Evolutionary conservation across 2,797 vertebrate species (phyloP), one percentile per base, ranked within the genome.

Genomic region (Poecilia velifera): DNA sequence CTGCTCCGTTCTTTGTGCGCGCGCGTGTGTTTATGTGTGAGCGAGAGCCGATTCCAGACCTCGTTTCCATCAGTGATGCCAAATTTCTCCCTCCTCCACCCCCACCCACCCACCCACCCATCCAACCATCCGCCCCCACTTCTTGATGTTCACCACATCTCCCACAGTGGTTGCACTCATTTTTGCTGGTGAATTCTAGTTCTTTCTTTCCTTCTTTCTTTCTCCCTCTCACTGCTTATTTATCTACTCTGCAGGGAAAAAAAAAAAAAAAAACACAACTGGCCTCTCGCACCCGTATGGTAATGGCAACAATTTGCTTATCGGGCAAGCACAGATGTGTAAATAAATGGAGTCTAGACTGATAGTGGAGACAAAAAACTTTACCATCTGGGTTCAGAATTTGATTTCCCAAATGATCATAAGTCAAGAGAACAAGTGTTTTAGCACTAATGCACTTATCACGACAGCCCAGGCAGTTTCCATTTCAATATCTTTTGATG

Each of bases 241-340:
- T 79, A 80, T 87, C 77, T 82, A 77, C 77, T 78, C 77, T n/a
- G n/a, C 36, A 57, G 74, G 80, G 85, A 80, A 85, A 53, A 87
- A 31, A 85, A 53, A 87, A 90, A 88, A 84, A 82, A 85, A 51
- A 87, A 90, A 88, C 79, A 81, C 78, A 88, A 88, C 82, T 85
- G 82, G 83, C 84, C 79, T 89, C 87, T 89, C 80, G 82, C 89
- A 88, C 88, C 90, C 84, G 73, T 83, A 88, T 71, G 72, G 84
- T 88, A 92, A 94, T 88, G 57, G 86, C 89, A 79, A 85, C 85
- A 90, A 91, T 92, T 94, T 91, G 82, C 93, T 93, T 93, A 94
- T 94, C 92, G 39, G 76, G 64, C 72, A 71, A 83, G 85, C 77
- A 64, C 94, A 93, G 84, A 92, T 94, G 92, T 93, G 93, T 90